Base-by-base conservation (phyloP, 2,888 invertebrate genomes). In the Nomada fabriciana region DNA sequence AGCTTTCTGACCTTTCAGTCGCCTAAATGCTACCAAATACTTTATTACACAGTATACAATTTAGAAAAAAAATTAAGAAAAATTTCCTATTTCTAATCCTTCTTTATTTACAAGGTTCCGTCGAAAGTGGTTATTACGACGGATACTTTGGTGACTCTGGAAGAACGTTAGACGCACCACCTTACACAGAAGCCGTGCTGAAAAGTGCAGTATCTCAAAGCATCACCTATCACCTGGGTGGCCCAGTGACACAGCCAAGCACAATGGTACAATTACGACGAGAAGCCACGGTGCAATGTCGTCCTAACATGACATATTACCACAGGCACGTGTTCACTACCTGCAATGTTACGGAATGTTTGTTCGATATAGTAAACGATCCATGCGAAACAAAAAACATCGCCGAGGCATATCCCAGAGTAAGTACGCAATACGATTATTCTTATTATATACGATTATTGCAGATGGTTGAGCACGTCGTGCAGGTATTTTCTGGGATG, bases 311-410 rank as follows among this genome's bases (percentile, higher is more conserved):
- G 25, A 85, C 89, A n/a, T 88, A 86, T 71, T 81, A 72, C 23
- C 74, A 75, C 18, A 85, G 84, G 61, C 83, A 84, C 55, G 86
- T 77, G 36, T 90, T 90, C 18, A 86, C 90, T 11, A 90, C 90
- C 13, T 93, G 93, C 80, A 93, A 93, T 70, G 92, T 92, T 25
- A 93, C 95, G 7, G 96, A 96, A n/a, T 97, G 97, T 89, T 94
- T 97, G 18, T 98, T 96, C 94, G 96, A 98, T 91, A 95, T 98
- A 60, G 95, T 95, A 0, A 95, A 95, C 69, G 98, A 98, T 93
- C 98, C 98, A 0, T 96, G 97, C 89, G 98, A 98, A 92, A 96
- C 96, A 71, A 96, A 96, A 88, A 97, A 98, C 90, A 90, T 95
- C 36, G 94, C 94, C 7, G 91, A 90, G 52, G 89, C 91, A 23